phyloP scores from a whole-genome alignment of 64 coral and sea anemone species.

The Montipora foliosa region DNA sequence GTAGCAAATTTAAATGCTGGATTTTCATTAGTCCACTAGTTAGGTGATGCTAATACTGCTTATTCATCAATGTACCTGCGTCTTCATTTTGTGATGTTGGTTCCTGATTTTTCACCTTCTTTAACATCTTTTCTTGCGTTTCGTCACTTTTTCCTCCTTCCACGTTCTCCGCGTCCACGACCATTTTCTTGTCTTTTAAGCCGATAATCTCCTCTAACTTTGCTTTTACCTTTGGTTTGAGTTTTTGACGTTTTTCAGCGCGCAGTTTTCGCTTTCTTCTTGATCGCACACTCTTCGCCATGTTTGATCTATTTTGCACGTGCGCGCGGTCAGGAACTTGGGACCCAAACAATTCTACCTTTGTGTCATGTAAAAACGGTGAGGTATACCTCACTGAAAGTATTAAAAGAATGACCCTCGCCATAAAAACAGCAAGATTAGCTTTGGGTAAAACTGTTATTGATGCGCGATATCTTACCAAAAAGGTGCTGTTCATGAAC shows the following conservation, averaged over 20 bases:
- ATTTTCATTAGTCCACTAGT: no score
- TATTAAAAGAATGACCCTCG: conserved; percentile 73
- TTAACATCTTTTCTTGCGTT: background rate
- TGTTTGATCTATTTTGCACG: conserved; percentile 50
- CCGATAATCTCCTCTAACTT: conserved; percentile 77
- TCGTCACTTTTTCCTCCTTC: background rate
- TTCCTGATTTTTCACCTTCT: background rate
- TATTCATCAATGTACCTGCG: background rate
- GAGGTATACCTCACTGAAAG: background rate
- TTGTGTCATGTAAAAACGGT: background rate
- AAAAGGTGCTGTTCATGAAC: conserved; percentile 83
- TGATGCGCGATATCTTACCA: conserved; percentile 78
- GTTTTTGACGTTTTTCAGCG: conserved; percentile 77
- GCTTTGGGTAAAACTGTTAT: conserved; percentile 72
- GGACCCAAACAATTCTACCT: background rate
- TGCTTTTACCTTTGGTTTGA: conserved; percentile 84
- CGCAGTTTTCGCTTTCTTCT: conserved; percentile 94
- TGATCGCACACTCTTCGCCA: conserved; percentile 97
- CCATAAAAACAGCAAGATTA: conserved; percentile 75
- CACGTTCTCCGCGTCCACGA: conserved; percentile 12
- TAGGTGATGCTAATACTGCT: no score
- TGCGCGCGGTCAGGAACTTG: conserved; percentile 15
- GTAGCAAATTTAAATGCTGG: no score
- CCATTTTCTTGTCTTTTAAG: conserved; percentile 59
- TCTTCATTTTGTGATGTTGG: background rate